Evolutionary conservation across 2,888 invertebrate species (phyloP).

Genomic region (Rotaria sp.): DNA sequence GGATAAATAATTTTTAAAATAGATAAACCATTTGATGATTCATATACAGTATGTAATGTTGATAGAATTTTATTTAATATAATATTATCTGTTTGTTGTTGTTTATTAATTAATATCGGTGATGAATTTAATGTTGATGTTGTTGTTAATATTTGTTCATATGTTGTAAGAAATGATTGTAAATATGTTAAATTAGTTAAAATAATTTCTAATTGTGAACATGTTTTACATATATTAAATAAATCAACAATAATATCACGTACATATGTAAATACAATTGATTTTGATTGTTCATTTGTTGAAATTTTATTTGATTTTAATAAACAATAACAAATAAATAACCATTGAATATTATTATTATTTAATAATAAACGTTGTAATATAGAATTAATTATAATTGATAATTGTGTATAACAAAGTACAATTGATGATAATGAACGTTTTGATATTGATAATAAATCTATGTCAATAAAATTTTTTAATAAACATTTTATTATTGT

Average conservation of each 20-base stretch:
- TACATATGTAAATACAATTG: not conserved
- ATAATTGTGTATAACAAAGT: not conserved
- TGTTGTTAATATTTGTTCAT: not conserved
- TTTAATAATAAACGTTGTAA: not conserved
- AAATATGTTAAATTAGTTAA: not conserved
- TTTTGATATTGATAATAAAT: not conserved
- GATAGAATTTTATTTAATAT: not conserved
- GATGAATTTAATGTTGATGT: not conserved
- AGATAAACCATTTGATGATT: not conserved
- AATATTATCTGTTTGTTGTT: not conserved
- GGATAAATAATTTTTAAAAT: not conserved
- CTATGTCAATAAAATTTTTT: not conserved
- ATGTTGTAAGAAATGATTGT: not conserved
- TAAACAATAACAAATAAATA: not conserved
- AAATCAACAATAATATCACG: not conserved
- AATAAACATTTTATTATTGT: not conserved
- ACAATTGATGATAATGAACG: not conserved
- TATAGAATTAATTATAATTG: not conserved
- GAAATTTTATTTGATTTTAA: not conserved
- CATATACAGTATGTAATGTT: not conserved
- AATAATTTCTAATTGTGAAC: not conserved
- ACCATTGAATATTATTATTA: not conserved
- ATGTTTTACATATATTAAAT: not conserved
- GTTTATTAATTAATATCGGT: not conserved
- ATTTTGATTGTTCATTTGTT: not conserved